Evolutionary conservation across 2,888 invertebrate genomes (phyloP), one percentile per base, ranked within the genome.

Genomic region (Noctuana brunneofusca): DNA sequence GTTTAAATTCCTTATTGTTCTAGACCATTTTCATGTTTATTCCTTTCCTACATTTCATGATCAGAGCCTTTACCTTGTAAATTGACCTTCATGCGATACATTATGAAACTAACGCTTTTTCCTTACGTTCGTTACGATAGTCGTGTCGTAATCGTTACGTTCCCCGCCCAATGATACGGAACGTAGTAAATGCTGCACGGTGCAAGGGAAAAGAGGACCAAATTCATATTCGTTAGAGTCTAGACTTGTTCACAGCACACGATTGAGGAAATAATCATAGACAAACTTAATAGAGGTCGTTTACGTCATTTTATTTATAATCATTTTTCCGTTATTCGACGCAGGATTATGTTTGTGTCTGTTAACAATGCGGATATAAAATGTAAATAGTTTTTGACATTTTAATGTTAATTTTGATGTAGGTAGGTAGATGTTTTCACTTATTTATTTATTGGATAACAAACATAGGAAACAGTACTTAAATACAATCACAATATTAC

Each of bases 41-140:
- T 49, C 27, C 49, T 24, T 27, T 12, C 24, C 27, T 58, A 22
- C 11, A 38, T 55, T 56, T 48, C 60, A 60, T 48, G 79, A 71
- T 70, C 70, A 59, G 65, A 68, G 64, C 70, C 72, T 70, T 78
- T 74, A 73, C 75, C 77, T 79, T 76, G 76, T 52, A 64, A 56
- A 53, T 71, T 74, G 75, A 75, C 73, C 77, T 77, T 69, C 69
- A 65, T 53, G 58, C 64, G 60, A 64, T 64, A 49, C 71, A 68
- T 83, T 83, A 81, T 79, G 77, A 84, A 80, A 81, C 76, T 52
- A 53, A 66, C 67, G 69, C 69, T 73, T 87, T 84, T 87, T 87
- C 87, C 87, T 87, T 84, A 83, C 84, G 77, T 71, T 80, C 81
- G 80, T 72, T 74, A 60, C 66, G 64, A 65, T 55, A 49, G 59